These are phyloP conservation scores for Pristionchus exspectatus DNA, from an alignment of 2,888 invertebrate genomes.

Conservation along the genomic window DNA sequence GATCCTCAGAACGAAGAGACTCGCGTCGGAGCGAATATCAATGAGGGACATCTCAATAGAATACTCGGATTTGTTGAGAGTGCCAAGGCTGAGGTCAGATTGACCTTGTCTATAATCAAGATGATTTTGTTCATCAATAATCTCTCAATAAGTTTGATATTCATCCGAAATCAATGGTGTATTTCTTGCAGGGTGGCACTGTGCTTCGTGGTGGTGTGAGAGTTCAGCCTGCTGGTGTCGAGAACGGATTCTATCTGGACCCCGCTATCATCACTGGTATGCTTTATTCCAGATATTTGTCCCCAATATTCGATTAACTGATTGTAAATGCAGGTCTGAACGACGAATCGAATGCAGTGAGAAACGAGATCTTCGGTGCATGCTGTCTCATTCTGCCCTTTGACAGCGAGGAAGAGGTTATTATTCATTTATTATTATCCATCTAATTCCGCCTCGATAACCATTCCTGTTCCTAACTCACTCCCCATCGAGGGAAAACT, in stretches of 20 bases:
- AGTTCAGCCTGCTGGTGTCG: slow-evolving; percentile 78
- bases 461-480: not conserved
- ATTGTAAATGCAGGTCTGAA: slow-evolving; percentile 56
- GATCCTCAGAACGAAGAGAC: slow-evolving; percentile 78
- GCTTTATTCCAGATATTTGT: not conserved
- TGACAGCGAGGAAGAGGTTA: slow-evolving; percentile 82
- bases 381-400: slow-evolving; percentile 82
- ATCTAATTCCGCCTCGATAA: not conserved
- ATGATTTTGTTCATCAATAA: too few relatives aligned
- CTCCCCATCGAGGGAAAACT: not conserved
- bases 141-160: not conserved
- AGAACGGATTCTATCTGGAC: slow-evolving; percentile 81
- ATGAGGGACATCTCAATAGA: slow-evolving; percentile 81
- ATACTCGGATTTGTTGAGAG: slow-evolving; percentile 80
- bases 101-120: too few relatives aligned
- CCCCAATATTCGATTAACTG: not conserved
- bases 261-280: slow-evolving; percentile 81
- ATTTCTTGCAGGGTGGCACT: slow-evolving; percentile 80
- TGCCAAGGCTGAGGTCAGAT: slow-evolving; percentile 79
- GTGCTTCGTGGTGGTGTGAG: slow-evolving; percentile 82
- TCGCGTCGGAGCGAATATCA: slow-evolving; percentile 82
- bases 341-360: slow-evolving; percentile 81
- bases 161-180: not conserved
- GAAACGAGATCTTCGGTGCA: slow-evolving; percentile 83
- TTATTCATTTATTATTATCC: not conserved